phyloP scores from a whole-genome alignment of 1,140 invertebrate species.

The Telenomus remus region DNA sequence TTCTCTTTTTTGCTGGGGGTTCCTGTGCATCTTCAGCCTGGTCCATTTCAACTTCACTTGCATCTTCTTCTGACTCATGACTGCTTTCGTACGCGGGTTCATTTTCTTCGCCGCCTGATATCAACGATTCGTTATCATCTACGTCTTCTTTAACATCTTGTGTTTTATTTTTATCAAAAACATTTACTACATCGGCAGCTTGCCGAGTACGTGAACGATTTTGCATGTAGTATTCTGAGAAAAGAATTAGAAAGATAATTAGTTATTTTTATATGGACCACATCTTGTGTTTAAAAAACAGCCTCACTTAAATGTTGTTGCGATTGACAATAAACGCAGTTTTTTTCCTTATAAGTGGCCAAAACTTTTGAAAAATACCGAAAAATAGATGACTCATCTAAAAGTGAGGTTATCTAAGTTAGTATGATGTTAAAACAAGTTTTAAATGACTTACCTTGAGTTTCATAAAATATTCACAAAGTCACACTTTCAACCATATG shows the following conservation, averaged over 20 bases:
- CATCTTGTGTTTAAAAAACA: not conserved
- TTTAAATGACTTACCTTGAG: no score
- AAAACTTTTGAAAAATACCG: no score
- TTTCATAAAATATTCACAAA: no score
- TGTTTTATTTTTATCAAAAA: not conserved
- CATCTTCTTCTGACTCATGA: not conserved
- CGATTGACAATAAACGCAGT: not conserved
- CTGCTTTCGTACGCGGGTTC: not conserved
- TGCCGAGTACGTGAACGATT: not conserved
- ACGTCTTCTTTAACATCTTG: not conserved
- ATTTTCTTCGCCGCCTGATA: not conserved
- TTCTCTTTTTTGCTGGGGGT: not conserved
- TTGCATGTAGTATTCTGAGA: not conserved
- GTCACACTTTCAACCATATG: no score
- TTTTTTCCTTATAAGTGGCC: no score
- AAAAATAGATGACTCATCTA: no score
- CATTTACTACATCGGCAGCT: not conserved
- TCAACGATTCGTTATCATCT: constrained; percentile 1
- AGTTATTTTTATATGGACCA: not conserved
- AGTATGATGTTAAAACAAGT: no score
- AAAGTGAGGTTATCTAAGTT: no score
- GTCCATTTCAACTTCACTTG: not conserved
- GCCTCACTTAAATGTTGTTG: not conserved
- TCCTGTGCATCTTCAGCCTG: not conserved
- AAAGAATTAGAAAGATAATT: not conserved